phyloP scores from a whole-genome alignment of 1,140 invertebrate genomes.

The Oncopeltus fasciatus region DNA sequence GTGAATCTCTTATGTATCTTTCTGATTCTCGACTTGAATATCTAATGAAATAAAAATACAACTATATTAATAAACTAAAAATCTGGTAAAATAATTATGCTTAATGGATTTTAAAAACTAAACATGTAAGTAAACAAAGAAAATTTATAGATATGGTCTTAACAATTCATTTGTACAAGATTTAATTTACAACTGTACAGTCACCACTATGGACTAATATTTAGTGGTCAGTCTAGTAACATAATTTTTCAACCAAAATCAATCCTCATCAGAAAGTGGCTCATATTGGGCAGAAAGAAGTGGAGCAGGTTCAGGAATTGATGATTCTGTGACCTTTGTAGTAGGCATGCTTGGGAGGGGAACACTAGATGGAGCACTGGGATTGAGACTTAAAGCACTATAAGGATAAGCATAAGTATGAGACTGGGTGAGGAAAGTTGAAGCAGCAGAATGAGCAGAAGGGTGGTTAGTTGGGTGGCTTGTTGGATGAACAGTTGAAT shows the following conservation, averaged over 20 bases:
- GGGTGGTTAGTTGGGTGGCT: constrained; percentile 22
- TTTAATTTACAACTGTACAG: constrained; percentile 1
- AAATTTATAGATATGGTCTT: not conserved
- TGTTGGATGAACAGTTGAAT: no score
- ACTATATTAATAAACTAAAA: no score
- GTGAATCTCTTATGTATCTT: constrained; percentile 21
- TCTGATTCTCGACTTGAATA: constrained; percentile 21
- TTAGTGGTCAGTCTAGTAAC: not conserved
- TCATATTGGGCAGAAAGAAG: constrained; percentile 72
- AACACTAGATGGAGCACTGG: constrained; percentile 28
- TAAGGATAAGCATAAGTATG: constrained; percentile 43
- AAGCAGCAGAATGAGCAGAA: constrained; percentile 18
- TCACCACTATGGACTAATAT: not conserved
- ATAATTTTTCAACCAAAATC: constrained; percentile 21
- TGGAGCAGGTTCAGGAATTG: constrained; percentile 51
- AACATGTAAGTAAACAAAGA: not conserved
- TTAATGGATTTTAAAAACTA: not conserved
- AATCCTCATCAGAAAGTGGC: constrained; percentile 76
- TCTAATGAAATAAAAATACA: constrained; percentile 7
- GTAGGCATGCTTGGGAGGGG: constrained; percentile 33
- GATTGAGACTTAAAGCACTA: constrained; percentile 39
- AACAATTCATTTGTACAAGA: constrained; percentile 4
- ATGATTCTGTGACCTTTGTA: constrained; percentile 33
- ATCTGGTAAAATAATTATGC: no score
- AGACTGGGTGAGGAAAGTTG: constrained; percentile 30